Percentiles rank a stretch among this genome's conserved stretches.
These are phyloP conservation scores for Acronicta leporina DNA, from an alignment of 2,888 invertebrate species.

Conservation along the genomic window DNA sequence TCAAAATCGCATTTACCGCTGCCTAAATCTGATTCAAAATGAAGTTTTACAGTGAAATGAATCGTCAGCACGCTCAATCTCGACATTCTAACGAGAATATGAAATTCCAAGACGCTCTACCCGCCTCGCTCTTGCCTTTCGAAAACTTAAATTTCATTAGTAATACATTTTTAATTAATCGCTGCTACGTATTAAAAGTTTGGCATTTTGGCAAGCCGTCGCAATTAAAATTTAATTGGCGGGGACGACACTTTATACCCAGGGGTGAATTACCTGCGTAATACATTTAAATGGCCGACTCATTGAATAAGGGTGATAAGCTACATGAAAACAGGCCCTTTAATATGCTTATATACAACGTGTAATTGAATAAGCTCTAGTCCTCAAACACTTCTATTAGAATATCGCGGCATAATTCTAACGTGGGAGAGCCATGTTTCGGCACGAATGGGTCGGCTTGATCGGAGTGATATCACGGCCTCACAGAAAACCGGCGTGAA, in stretches of 20 bases:
- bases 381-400: no score
- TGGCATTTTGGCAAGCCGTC: constrained; percentile 61
- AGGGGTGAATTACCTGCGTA: constrained; percentile 52
- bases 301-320: constrained; percentile 35
- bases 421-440: no score
- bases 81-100: constrained; percentile 66
- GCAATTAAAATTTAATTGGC: constrained; percentile 64
- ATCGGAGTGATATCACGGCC: no score
- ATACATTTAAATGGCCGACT: constrained; percentile 43
- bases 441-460: no score
- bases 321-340: constrained; percentile 19
- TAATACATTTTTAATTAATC: constrained; percentile 77
- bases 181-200: constrained; percentile 70
- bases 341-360: neutral
- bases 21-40: constrained; percentile 54
- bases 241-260: constrained; percentile 58
- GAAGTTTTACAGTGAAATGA: constrained; percentile 61
- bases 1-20: constrained; percentile 42
- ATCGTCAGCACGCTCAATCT: constrained; percentile 61
- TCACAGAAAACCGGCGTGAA: no score
- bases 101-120: constrained; percentile 66
- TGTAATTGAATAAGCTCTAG: no score
- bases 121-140: constrained; percentile 46
- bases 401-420: no score
- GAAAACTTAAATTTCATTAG: constrained; percentile 71